These are phyloP conservation scores for Opisthograptis luteolata DNA, from an alignment of 2,888 invertebrate genomes.

Conservation along the genomic window DNA sequence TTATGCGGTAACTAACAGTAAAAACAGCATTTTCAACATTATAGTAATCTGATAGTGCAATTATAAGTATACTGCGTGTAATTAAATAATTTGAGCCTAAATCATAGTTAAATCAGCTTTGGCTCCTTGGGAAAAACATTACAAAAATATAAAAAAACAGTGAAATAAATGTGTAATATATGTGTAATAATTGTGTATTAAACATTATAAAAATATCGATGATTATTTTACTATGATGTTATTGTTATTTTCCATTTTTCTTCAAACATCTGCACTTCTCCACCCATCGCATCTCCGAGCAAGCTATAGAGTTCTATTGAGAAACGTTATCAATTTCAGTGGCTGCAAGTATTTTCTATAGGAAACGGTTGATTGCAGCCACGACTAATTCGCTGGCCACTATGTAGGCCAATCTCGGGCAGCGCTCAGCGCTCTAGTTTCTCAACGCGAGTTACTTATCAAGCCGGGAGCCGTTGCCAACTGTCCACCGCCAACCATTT, in stretches of 20 bases:
- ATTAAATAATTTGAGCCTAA: too few species aligned
- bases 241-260: neutral
- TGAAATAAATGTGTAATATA: too few species aligned
- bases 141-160: too few species aligned
- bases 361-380: constrained; percentile 74
- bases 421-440: constrained; percentile 76
- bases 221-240: too few species aligned
- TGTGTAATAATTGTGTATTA: too few species aligned
- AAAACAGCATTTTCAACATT: too few species aligned
- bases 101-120: too few species aligned
- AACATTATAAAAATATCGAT: too few species aligned
- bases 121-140: too few species aligned
- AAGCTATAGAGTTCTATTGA: constrained; percentile 45
- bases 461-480: constrained; percentile 74
- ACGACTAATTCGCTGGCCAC: constrained; percentile 72
- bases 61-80: too few species aligned
- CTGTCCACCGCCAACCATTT: constrained; percentile 71
- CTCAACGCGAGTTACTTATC: constrained; percentile 78
- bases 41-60: too few species aligned
- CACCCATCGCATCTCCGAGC: constrained; percentile 28
- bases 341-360: constrained; percentile 67
- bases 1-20: too few species aligned
- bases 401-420: constrained; percentile 78
- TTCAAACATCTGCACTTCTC: neutral
- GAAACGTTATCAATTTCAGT: constrained; percentile 71